These are phyloP conservation scores for Chelmon rostratus DNA, from an alignment of 2,797 vertebrate genomes.

Conservation along the genomic window DNA sequence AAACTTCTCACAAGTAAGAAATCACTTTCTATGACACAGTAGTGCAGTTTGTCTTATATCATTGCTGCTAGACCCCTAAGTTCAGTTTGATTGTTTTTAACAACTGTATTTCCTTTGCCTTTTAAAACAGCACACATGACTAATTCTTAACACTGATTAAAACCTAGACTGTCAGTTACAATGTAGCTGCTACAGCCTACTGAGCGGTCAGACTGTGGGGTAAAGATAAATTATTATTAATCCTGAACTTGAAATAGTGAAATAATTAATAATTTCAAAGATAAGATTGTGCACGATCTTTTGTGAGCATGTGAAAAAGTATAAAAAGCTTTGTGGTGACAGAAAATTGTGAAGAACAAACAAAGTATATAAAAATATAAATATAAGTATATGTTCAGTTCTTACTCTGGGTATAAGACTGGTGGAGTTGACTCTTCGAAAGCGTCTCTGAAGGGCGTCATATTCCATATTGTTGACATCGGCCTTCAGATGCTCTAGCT, in stretches of 20 bases:
- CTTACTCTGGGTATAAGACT: slow-evolving; percentile 95
- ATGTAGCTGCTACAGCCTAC: background rate
- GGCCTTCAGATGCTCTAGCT: slow-evolving; percentile 93
- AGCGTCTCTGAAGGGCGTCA: slow-evolving; percentile 95
- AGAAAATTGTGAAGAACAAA: background rate
- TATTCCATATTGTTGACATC: slow-evolving; percentile 99
- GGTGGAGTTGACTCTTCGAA: slow-evolving; percentile 95
- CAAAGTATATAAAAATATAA: too few relatives aligned
- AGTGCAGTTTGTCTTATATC: background rate
- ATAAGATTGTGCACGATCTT: background rate
- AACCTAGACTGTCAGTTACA: background rate
- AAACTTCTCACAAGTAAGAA: background rate
- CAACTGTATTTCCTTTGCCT: background rate
- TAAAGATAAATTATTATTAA: background rate
- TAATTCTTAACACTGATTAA: background rate
- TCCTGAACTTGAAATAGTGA: background rate
- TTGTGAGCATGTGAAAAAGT: background rate
- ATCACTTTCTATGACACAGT: background rate
- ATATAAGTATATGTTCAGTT: background rate
- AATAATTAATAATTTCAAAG: background rate
- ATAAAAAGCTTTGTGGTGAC: background rate
- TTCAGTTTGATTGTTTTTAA: background rate
- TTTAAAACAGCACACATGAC: background rate
- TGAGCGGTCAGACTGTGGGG: background rate
- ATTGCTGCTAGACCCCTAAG: background rate